Percentiles rank a stretch among this genome's conserved stretches.
Conservation (phyloP, 1,140 invertebrate genomes). For the Onthophagus taurus region DNA sequence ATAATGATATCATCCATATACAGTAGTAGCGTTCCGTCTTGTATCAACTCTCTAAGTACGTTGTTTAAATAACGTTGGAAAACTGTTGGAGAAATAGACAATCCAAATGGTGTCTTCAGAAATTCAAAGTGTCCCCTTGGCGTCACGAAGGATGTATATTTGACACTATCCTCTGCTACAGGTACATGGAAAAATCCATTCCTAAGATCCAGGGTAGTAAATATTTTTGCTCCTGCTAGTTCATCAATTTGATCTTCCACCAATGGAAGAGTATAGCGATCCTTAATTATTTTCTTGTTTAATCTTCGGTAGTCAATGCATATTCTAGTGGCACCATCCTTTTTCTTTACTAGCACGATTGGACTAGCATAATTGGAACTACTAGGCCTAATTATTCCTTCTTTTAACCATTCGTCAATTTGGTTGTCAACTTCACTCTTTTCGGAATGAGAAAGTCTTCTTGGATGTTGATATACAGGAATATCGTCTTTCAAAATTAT, state of each 20-base stretch:
- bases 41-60: slow-evolving; percentile 9
- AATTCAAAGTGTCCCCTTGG: slow-evolving; percentile 13
- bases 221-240: not conserved
- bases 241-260: slow-evolving; percentile 25
- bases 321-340: slow-evolving; percentile 20
- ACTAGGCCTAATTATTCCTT: slow-evolving; percentile 21
- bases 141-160: slow-evolving; percentile 15
- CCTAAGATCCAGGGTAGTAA: slow-evolving; percentile 10
- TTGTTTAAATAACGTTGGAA: slow-evolving; percentile 5
- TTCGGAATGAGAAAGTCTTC: slow-evolving; percentile 5
- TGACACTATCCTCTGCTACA: slow-evolving; percentile 2
- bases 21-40: slow-evolving; percentile 2
- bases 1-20: slow-evolving; percentile 21
- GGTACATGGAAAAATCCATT: slow-evolving; percentile 10
- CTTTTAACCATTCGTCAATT: slow-evolving; percentile 5
- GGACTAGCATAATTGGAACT: slow-evolving; percentile 24
- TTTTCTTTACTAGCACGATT: slow-evolving; percentile 23
- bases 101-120: slow-evolving; percentile 11
- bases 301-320: slow-evolving; percentile 30
- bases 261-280: slow-evolving; percentile 23
- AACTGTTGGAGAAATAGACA: slow-evolving; percentile 5
- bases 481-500: no score
- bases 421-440: slow-evolving; percentile 2
- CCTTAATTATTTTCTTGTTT: slow-evolving; percentile 25
- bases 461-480: no score